Percentiles rank a stretch among this genome's conserved stretches.
phyloP scores from a whole-genome alignment of 2,113 vertebrate genomes.

The Atlantisia rogersi region DNA sequence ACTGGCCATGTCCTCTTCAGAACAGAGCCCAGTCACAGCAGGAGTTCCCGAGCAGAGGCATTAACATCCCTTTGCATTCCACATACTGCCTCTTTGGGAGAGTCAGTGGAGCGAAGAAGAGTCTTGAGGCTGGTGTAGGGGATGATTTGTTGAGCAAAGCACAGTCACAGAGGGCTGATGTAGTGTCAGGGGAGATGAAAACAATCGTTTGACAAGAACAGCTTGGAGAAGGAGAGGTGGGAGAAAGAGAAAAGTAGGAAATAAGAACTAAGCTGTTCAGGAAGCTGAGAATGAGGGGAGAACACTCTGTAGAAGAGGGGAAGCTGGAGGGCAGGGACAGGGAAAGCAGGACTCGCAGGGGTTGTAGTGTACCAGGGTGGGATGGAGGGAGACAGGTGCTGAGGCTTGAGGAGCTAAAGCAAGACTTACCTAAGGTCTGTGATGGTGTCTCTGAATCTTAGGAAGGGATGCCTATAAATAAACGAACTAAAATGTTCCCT shows the following conservation, averaged over 20 bases:
- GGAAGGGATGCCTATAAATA: conserved; percentile 36
- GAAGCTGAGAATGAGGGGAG: background rate
- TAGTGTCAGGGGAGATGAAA: conserved; percentile 40
- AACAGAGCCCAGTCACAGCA: background rate
- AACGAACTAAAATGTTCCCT: conserved; percentile 33
- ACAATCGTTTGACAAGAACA: conserved; percentile 49
- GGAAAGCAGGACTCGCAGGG: background rate
- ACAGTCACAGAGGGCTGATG: background rate
- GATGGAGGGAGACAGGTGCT: background rate
- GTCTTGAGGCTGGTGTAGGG: conserved; percentile 37
- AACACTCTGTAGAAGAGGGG: background rate
- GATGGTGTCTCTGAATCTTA: conserved; percentile 18
- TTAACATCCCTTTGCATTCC: conserved; percentile 54
- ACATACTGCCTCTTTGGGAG: conserved; percentile 33
- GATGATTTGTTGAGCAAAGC: conserved; percentile 40
- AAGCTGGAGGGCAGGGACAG: conserved; percentile 9
- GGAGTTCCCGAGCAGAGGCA: conserved; percentile 32
- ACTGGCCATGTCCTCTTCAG: conserved; percentile 15
- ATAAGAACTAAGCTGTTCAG: conserved; percentile 23
- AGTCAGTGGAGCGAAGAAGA: conserved; percentile 23
- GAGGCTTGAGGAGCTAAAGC: background rate
- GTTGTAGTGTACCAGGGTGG: background rate
- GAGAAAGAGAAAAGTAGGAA: conserved; percentile 36
- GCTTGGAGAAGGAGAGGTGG: conserved; percentile 38
- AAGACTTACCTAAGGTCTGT: conserved; percentile 18